Conservation (phyloP, 2,888 invertebrate species). For the Lasius platythorax region DNA sequence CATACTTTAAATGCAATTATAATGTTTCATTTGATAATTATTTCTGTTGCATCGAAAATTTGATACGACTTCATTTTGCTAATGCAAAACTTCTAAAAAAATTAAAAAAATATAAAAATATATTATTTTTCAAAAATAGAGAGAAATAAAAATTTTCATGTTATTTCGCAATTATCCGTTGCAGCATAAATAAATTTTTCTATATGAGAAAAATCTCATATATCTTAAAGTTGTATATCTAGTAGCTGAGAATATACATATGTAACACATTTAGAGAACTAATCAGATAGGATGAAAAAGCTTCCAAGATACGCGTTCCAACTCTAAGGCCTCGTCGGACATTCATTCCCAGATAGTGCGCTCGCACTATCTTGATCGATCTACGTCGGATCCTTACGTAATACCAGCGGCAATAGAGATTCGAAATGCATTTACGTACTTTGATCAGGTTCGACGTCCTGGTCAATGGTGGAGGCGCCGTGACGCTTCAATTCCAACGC, state of each 20-base stretch:
- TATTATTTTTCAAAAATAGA: background rate
- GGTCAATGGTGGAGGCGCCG: slow-evolving; percentile 99
- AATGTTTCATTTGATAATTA: background rate
- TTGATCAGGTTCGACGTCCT: slow-evolving; percentile 97
- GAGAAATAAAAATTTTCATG: background rate
- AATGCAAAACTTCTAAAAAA: background rate
- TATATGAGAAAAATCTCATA: background rate
- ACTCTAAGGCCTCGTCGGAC: slow-evolving; percentile 40
- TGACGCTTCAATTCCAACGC: slow-evolving; percentile 98
- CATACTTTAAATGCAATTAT: slow-evolving; percentile 12
- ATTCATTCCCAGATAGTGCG: slow-evolving; percentile 42
- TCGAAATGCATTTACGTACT: slow-evolving; percentile 71
- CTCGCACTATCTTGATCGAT: slow-evolving; percentile 54
- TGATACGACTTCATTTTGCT: background rate
- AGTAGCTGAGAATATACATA: background rate
- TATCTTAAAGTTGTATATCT: background rate
- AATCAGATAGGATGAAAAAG: slow-evolving; percentile 19
- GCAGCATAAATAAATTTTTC: background rate
- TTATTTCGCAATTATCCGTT: background rate
- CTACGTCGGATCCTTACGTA: slow-evolving; percentile 46
- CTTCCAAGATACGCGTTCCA: slow-evolving; percentile 30
- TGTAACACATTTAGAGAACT: slow-evolving; percentile 12
- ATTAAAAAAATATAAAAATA: background rate
- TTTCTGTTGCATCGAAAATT: background rate
- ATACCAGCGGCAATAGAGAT: slow-evolving; percentile 61